These are phyloP conservation scores for Sebastes baramenuke DNA, from an alignment of 2,797 vertebrate genomes.

Conservation along the genomic window DNA sequence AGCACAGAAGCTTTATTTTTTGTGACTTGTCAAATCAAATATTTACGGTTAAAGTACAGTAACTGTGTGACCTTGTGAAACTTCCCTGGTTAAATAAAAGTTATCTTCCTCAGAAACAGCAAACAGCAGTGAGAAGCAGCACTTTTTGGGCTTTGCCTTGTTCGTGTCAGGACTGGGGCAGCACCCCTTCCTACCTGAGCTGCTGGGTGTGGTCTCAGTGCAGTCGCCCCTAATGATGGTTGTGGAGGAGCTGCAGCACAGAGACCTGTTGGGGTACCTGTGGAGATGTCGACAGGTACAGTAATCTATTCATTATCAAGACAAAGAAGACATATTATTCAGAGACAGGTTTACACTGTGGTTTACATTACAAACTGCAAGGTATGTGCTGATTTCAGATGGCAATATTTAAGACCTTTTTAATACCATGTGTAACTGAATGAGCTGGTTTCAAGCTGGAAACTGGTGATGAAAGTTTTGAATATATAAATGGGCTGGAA, in stretches of 20 bases:
- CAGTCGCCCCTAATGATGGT: conserved; percentile 81
- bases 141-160: conserved; percentile 87
- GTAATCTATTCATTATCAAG: not conserved
- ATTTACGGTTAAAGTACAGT: not conserved
- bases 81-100: not conserved
- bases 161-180: conserved; percentile 86
- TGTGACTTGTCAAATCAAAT: not conserved
- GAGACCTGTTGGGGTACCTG: conserved; percentile 89
- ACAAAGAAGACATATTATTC: not conserved
- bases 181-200: conserved; percentile 85
- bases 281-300: conserved; percentile 87
- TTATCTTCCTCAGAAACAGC: conserved; percentile 68
- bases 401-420: not conserved
- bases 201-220: conserved; percentile 85
- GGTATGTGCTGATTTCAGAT: not conserved
- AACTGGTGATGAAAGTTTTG: not conserved
- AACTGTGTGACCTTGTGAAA: not conserved
- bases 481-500: not conserved
- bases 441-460: not conserved
- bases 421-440: not conserved
- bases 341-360: not conserved
- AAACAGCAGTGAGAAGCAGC: conserved; percentile 73
- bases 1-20: not conserved
- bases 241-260: conserved; percentile 85
- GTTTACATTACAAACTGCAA: not conserved